Evolutionary conservation across 37 sponge, comb jelly and placozoan species (phyloP).

Genomic region (Halichondria panicea): DNA sequence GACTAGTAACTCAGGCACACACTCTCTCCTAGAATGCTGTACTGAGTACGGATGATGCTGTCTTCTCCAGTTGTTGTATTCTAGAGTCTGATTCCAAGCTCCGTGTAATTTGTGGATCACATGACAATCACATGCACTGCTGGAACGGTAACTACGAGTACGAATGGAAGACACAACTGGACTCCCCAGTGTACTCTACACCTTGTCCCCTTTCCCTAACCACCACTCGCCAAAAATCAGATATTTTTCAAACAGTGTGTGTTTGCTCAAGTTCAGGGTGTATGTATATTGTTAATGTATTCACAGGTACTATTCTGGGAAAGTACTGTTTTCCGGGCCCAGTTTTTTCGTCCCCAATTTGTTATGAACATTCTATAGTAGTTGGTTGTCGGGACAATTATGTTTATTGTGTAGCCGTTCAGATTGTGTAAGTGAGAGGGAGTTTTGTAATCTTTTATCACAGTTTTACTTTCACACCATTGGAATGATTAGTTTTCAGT

Average conservation of each 20-base stretch:
- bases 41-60: conserved; percentile 9
- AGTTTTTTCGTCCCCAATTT: conserved; percentile 87
- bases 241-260: conserved; percentile 12
- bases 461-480: no score
- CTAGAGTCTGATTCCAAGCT: background rate
- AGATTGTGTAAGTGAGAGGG: no score
- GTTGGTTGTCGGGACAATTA: conserved; percentile 84
- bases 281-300: conserved; percentile 29
- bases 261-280: conserved; percentile 35
- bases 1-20: no score
- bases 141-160: conserved; percentile 31
- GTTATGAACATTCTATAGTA: conserved; percentile 39
- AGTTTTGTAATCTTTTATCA: no score
- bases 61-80: conserved; percentile 55
- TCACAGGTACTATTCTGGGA: conserved; percentile 25
- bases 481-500: no score
- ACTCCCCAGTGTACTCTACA: conserved; percentile 58
- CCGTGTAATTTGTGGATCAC: conserved; percentile 49
- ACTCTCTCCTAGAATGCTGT: no score
- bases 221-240: background rate
- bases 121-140: conserved; percentile 64
- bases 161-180: conserved; percentile 39
- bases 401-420: conserved; percentile 50
- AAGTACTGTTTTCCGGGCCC: conserved; percentile 42
- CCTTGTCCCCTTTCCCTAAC: conserved; percentile 12